These are phyloP conservation scores for Ceratosolen solmsi DNA, from an alignment of 1,140 invertebrate species.

Conservation along the genomic window DNA sequence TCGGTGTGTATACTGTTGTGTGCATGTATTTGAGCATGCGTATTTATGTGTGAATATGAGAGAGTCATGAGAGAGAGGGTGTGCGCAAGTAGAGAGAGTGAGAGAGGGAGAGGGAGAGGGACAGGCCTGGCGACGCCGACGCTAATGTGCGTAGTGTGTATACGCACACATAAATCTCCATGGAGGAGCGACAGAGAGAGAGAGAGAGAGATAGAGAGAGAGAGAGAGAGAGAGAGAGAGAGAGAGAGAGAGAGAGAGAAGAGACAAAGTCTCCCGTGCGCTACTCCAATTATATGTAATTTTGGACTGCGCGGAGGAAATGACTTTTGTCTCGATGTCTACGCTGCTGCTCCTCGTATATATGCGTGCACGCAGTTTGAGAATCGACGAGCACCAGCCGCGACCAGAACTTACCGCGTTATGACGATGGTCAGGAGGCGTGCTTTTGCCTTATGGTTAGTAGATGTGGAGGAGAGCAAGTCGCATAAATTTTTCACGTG, in stretches of 20 bases:
- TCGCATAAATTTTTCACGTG: constrained; percentile 26
- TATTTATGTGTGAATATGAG: too few relatives aligned
- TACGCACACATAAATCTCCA: background rate
- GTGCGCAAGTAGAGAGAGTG: too few relatives aligned
- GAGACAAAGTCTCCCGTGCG: constrained; percentile 43
- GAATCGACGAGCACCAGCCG: constrained; percentile 30
- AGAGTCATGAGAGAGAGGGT: too few relatives aligned
- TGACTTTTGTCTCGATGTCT: constrained; percentile 51
- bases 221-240: constrained; percentile 17
- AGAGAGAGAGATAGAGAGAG: constrained; percentile 4
- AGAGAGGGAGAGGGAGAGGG: background rate
- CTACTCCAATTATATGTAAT: constrained; percentile 53
- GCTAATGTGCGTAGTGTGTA: background rate
- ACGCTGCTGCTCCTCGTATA: constrained; percentile 38
- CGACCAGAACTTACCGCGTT: background rate
- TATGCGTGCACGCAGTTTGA: constrained; percentile 39
- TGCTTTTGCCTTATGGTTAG: constrained; percentile 28
- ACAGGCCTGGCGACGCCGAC: background rate
- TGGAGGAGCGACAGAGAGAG: background rate
- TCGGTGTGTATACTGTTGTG: too few relatives aligned
- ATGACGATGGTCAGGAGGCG: constrained; percentile 36
- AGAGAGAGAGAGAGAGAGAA: constrained; percentile 9
- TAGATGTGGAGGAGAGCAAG: constrained; percentile 17
- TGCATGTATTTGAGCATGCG: too few relatives aligned
- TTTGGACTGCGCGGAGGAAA: constrained; percentile 51